Conservation (phyloP, 2,888 invertebrate species). For the Amblyjoppa fuscipennis region DNA sequence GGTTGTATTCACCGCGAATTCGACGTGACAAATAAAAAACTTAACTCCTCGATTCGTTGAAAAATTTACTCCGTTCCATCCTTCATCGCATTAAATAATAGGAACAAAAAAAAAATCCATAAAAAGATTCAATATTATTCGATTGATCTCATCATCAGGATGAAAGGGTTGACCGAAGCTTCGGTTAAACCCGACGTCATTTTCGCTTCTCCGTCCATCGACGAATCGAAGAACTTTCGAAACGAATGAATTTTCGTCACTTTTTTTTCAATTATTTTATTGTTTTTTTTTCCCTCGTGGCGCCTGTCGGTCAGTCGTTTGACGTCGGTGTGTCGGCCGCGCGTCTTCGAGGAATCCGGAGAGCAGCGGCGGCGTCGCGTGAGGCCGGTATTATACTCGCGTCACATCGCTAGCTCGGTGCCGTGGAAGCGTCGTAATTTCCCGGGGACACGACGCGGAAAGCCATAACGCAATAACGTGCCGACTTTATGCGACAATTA, state of each 20-base stretch:
- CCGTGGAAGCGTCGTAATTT: conserved; percentile 79
- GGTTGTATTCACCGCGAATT: not conserved
- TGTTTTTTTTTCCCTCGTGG: conserved; percentile 20
- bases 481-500: conserved; percentile 84
- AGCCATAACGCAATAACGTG: conserved; percentile 82
- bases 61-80: conserved; percentile 21
- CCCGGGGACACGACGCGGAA: conserved; percentile 76
- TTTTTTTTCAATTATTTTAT: not conserved
- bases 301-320: conserved; percentile 26
- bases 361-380: conserved; percentile 64
- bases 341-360: conserved; percentile 58
- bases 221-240: not conserved
- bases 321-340: conserved; percentile 46
- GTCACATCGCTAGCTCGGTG: conserved; percentile 38
- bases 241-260: not conserved
- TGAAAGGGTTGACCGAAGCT: too few relatives aligned
- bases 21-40: not conserved
- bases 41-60: not conserved
- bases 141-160: too few relatives aligned
- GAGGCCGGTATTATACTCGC: conserved; percentile 62
- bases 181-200: not conserved
- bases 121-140: not conserved
- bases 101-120: not conserved
- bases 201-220: not conserved
- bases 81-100: not conserved